phyloP scores from a whole-genome alignment of 1,140 invertebrate genomes.

The Aphaenogaster ashmeadi region DNA sequence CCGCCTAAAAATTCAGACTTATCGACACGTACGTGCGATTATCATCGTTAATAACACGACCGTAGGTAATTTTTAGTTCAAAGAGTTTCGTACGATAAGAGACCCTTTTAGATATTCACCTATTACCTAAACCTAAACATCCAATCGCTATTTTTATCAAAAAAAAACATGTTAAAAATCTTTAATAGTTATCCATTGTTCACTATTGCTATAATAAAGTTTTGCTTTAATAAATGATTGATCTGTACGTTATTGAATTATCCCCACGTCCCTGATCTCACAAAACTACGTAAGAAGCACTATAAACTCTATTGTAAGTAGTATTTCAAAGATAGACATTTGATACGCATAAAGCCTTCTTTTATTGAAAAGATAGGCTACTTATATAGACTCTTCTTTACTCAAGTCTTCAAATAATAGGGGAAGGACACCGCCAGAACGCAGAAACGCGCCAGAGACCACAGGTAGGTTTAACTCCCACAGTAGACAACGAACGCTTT shows the following conservation, averaged over 20 bases:
- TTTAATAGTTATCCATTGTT: conserved; percentile 87
- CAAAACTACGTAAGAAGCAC: neutral
- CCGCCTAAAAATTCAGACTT: conserved; percentile 63
- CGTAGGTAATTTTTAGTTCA: conserved; percentile 73
- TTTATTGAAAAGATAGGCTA: neutral
- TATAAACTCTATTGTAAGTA: neutral
- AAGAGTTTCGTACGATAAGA: conserved; percentile 79
- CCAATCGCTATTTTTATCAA: conserved; percentile 87
- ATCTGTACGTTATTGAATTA: conserved; percentile 65
- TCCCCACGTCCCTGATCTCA: neutral
- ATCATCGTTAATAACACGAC: conserved; percentile 70
- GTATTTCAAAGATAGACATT: neutral
- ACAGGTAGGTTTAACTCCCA: conserved; percentile 19
- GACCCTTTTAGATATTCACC: conserved; percentile 84
- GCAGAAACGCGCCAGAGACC: neutral
- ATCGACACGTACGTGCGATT: conserved; percentile 66
- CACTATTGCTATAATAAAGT: conserved; percentile 87
- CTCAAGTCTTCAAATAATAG: neutral
- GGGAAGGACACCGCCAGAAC: neutral
- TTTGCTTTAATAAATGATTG: conserved; percentile 86
- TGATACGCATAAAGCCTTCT: neutral
- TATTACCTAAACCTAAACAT: conserved; percentile 86
- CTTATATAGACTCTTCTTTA: neutral
- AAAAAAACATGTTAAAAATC: conserved; percentile 86
- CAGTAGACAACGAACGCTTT: neutral